Base-by-base conservation (phyloP, 1,140 invertebrate species). In the Drosophila willistoni region DNA sequence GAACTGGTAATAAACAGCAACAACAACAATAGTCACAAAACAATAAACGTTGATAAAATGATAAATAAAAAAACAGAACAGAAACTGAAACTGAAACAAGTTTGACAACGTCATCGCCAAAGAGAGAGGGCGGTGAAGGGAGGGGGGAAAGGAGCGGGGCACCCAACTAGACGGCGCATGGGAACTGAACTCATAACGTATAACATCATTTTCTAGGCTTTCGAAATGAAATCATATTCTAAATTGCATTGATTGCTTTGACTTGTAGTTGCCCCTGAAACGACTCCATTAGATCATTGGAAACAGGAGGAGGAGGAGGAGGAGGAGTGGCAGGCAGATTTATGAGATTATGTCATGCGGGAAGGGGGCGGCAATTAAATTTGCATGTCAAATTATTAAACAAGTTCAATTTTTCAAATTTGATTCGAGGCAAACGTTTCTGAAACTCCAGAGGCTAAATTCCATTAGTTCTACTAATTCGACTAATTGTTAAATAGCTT, bases 1-100 rank as follows among this genome's bases (percentile, higher is more conserved):
- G 76, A 79, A 79, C 73, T 64, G 78, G 64, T 74, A 85, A 79
- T 81, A 85, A 77, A 85, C 74, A 51, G 19, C 44, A 51, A 22
- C 44, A 51, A 81, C 66, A 68, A 66, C 66, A 81, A 86, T 65
- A 74, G 64, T 80, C 81, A 87, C 83, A 87, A 83, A 87, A 87
- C 84, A 87, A 87, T 89, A 87, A 87, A 89, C 51, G 76, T 68
- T 87, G 84, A 87, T 89, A 89, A 87, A 86, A 78, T 71, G 60
- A 34, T 39, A 19, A 66, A 36, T 29, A 17, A 54, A 73, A 60
- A 63, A 39, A 36, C 7, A 36, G 34, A 36, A 12, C 34, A 36
- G 29, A 51, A 42, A 44, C 44, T 12, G 36, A 65, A 87, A 87
- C 70, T 12, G 36, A 65, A 87, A 87, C 70, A 70, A 83, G 80